A percentile compares a stretch with the other conserved stretches of the same genome.
Conservation (phyloP, 2,113 vertebrate species). For the Gracilinanus agilis region DNA sequence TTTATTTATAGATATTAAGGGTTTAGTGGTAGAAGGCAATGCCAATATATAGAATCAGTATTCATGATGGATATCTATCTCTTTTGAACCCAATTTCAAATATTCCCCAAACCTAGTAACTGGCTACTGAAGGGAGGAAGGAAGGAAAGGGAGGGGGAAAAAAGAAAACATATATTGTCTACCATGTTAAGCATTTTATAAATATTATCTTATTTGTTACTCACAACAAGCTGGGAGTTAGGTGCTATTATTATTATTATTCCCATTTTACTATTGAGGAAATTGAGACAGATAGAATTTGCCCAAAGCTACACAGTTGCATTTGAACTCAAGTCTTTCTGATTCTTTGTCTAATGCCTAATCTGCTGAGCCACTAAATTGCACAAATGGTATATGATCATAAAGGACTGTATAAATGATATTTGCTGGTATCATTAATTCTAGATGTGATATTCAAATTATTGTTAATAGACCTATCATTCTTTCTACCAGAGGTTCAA, state of each 20-base stretch:
- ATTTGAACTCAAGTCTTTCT: neutral
- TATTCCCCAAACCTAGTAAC: neutral
- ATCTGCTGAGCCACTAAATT: neutral
- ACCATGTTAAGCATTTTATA: neutral
- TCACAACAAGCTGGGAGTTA: neutral
- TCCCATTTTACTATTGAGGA: neutral
- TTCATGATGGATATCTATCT: neutral
- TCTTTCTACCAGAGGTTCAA: neutral
- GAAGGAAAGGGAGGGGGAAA: neutral
- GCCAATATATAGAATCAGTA: neutral
- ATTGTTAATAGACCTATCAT: neutral
- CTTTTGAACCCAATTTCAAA: neutral
- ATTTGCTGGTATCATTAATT: neutral
- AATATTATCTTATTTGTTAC: neutral
- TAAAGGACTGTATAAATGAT: neutral
- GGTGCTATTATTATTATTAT: neutral
- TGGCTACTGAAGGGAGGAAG: neutral
- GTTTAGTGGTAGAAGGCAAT: neutral
- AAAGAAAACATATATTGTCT: neutral
- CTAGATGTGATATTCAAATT: neutral
- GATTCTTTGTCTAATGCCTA: neutral
- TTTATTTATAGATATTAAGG: neutral
- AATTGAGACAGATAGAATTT: neutral
- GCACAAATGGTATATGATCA: neutral
- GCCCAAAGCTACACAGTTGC: neutral